Percentiles rank a stretch among this genome's conserved stretches.
phyloP scores from a whole-genome alignment of 1,140 invertebrate genomes.

The Drosophila tristis region DNA sequence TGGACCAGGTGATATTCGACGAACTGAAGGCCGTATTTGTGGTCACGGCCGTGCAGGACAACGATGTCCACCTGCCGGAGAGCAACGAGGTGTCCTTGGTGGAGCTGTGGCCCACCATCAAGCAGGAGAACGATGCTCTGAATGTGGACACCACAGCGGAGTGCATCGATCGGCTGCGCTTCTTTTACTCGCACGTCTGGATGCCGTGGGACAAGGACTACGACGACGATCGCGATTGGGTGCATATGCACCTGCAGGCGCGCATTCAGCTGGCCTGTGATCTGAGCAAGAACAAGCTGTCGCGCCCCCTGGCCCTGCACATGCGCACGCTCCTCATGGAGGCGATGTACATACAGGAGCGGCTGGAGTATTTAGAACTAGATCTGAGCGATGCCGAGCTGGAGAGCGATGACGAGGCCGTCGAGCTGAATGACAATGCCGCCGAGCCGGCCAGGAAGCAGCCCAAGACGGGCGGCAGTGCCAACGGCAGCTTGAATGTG shows the following conservation, averaged over 20 bases:
- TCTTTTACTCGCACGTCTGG: constrained; percentile 87
- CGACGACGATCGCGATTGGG: constrained; percentile 86
- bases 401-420: constrained; percentile 66
- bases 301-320: constrained; percentile 85
- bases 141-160: constrained; percentile 85
- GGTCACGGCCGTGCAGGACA: constrained; percentile 86
- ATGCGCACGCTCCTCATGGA: constrained; percentile 86
- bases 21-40: constrained; percentile 85
- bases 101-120: constrained; percentile 86
- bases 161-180: constrained; percentile 86
- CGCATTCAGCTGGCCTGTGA: constrained; percentile 87
- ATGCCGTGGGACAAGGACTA: constrained; percentile 88
- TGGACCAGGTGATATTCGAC: constrained; percentile 85
- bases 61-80: constrained; percentile 86
- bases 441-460: constrained; percentile 37
- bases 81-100: constrained; percentile 86
- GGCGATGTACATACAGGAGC: constrained; percentile 85
- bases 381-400: constrained; percentile 85
- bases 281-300: constrained; percentile 84
- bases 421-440: constrained; percentile 48
- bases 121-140: constrained; percentile 85
- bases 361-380: constrained; percentile 84
- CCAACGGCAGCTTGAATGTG: constrained; percentile 58
- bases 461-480: constrained; percentile 19
- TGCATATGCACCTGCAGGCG: constrained; percentile 85